These are phyloP conservation scores for Torymus auratus DNA, from an alignment of 2,888 invertebrate genomes.

Conservation along the genomic window DNA sequence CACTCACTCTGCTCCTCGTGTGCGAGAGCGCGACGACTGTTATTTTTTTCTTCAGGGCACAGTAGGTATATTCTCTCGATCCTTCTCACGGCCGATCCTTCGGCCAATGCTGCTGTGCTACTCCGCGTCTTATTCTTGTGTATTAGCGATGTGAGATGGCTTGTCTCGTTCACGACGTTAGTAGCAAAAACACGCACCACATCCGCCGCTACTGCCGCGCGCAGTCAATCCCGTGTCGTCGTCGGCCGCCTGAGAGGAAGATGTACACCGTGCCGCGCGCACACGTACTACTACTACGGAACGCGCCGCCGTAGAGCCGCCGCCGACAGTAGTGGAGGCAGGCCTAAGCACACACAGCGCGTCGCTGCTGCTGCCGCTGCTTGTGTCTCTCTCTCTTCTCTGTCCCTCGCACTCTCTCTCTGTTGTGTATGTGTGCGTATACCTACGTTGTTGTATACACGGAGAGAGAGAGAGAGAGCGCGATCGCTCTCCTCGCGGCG, in stretches of 20 bases:
- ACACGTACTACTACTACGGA: neutral
- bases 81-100: too few relatives aligned
- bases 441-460: neutral
- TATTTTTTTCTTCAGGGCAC: too few relatives aligned
- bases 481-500: neutral
- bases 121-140: too few relatives aligned
- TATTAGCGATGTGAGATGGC: neutral
- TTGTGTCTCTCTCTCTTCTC: neutral
- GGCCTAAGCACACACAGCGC: too few relatives aligned
- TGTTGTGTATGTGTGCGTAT: neutral
- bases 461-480: constrained; percentile 1
- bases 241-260: constrained; percentile 40
- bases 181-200: constrained; percentile 49
- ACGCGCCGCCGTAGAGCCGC: neutral
- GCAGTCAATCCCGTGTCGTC: constrained; percentile 9
- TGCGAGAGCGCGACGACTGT: too few relatives aligned
- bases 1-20: neutral
- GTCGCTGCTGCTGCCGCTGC: neutral
- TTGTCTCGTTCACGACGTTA: constrained; percentile 34
- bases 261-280: constrained; percentile 25
- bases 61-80: too few relatives aligned
- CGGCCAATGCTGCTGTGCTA: too few relatives aligned
- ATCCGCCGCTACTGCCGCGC: constrained; percentile 41
- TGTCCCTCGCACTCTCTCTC: neutral
- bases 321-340: neutral